phyloP scores from a whole-genome alignment of 2,888 invertebrate genomes.

The Sericinus montela region DNA sequence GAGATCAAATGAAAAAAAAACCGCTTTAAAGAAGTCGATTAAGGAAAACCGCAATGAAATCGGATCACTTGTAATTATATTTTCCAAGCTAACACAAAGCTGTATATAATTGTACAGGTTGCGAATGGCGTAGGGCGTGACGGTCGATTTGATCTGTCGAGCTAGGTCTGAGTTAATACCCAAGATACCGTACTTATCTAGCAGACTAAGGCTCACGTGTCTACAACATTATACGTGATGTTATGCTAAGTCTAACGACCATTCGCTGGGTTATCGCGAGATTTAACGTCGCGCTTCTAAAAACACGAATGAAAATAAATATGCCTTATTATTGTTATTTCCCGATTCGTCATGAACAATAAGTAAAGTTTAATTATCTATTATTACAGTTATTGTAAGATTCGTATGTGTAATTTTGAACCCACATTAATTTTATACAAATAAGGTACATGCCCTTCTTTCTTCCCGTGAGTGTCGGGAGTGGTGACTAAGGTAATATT shows the following conservation, averaged over 20 bases:
- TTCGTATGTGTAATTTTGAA: too few relatives aligned
- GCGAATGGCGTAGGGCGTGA: not conserved
- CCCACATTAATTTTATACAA: too few relatives aligned
- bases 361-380: not conserved
- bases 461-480: too few relatives aligned
- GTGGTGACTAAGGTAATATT: too few relatives aligned
- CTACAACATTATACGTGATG: slow-evolving; percentile 1
- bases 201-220: not conserved
- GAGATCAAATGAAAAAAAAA: too few relatives aligned
- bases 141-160: not conserved
- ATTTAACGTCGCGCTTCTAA: not conserved
- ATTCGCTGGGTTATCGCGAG: not conserved
- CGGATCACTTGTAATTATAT: slow-evolving; percentile 5
- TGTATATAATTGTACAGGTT: not conserved
- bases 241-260: not conserved
- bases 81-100: not conserved
- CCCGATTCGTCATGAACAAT: too few relatives aligned
- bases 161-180: not conserved
- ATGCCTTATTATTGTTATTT: too few relatives aligned
- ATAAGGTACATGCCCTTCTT: too few relatives aligned
- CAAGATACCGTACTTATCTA: not conserved
- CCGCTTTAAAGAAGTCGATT: slow-evolving; percentile 9
- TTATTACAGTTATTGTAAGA: too few relatives aligned
- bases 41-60: slow-evolving; percentile 19
- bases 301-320: too few relatives aligned